Base-by-base conservation (phyloP, 2,888 invertebrate species). In the Malacosoma neustria region DNA sequence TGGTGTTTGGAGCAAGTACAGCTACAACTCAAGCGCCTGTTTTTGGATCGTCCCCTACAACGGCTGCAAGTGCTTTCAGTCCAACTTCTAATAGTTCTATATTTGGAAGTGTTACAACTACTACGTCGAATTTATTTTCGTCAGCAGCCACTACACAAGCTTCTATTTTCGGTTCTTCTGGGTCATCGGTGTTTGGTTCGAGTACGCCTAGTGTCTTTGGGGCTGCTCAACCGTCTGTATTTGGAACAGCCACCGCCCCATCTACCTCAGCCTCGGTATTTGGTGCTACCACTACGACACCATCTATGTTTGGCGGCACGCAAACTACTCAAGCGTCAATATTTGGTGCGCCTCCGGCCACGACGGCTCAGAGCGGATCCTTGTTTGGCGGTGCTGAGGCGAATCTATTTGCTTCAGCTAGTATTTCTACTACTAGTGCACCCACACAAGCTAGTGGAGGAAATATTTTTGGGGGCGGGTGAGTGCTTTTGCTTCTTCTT, bases 401-500 rank as follows among this genome's bases (percentile, higher is more conserved):
- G 1, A 79, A 61, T 50, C 42, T 86, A 45, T 87, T 87, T 48
- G 79, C 81, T 1, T 59, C 77, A 0, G 80, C 81, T 9, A 82
- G 71, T 48, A 86, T 87, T 49, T 82, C 85, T 0, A 76, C 84
- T 0, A 79, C 79, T 0, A 76, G 56, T 33, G 71, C 79, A 0
- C 55, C 73, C 1, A 54, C 72, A 3, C 67, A 56, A 13, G 49
- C 54, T 1, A 68, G 58, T 30, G 67, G 70, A 4, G 77, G 77
- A 33, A 81, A 60, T 48, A 72, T 81, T 44, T 84, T 85, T 49
- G 79, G 77, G 13, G 64, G 68, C 48, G 63, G 73, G 82, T 81
- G 58, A 64, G 46, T 34, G n/a, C n/a, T n/a, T n/a, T n/a, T n/a
- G n/a, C n/a, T n/a, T n/a, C n/a, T n/a, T n/a, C n/a, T n/a, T n/a